These are phyloP conservation scores for Notothenia rossii DNA, from an alignment of 2,113 vertebrate species.

Conservation along the genomic window DNA sequence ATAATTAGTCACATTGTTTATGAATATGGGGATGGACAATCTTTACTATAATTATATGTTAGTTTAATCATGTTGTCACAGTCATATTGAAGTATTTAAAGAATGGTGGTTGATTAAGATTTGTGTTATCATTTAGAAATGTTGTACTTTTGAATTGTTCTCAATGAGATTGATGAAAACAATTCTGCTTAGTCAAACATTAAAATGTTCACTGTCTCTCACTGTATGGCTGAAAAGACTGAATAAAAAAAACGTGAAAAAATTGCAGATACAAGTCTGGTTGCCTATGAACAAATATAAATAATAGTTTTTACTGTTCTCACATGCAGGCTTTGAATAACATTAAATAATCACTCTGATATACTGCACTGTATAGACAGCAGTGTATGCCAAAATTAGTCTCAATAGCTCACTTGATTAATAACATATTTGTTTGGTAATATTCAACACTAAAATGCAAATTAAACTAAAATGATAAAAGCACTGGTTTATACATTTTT, in stretches of 20 bases:
- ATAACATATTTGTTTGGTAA: not conserved
- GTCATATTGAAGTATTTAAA: slow-evolving; percentile 31
- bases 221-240: not conserved
- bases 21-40: slow-evolving; percentile 8
- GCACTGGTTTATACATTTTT: not conserved
- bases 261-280: too few relatives aligned
- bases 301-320: not conserved
- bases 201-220: not conserved
- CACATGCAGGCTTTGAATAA: not conserved
- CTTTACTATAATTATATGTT: slow-evolving; percentile 41
- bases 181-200: not conserved
- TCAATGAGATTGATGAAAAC: slow-evolving; percentile 15
- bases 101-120: not conserved
- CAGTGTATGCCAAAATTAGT: too few relatives aligned
- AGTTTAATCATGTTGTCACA: slow-evolving; percentile 27
- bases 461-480: not conserved
- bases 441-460: not conserved
- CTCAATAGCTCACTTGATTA: not conserved
- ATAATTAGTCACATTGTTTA: slow-evolving; percentile 23
- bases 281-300: not conserved
- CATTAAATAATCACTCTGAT: not conserved
- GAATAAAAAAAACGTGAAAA: not conserved
- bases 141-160: slow-evolving; percentile 7
- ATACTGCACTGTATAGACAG: not conserved
- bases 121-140: slow-evolving; percentile 18